Evolutionary conservation across 1,140 invertebrate species (phyloP).

Genomic region (Heterodera carotae): DNA sequence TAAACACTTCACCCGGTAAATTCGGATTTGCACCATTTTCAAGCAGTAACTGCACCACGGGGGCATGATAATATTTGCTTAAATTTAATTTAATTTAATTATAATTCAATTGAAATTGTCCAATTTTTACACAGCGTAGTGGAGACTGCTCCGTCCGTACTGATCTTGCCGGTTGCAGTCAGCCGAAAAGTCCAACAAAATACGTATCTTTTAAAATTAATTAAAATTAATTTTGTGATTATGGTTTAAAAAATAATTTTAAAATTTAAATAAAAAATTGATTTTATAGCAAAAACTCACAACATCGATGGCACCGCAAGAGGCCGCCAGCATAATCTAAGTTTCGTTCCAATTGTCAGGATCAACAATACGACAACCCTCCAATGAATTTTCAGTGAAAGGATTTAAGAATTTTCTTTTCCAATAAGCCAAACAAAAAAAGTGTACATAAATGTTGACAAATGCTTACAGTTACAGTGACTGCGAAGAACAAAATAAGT

Average conservation of each 20-base stretch:
- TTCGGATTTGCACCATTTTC: slow-evolving; percentile 26
- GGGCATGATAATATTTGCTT: slow-evolving; percentile 28
- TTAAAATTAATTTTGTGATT: too few relatives aligned
- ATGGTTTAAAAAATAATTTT: too few relatives aligned
- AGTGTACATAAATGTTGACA: too few relatives aligned
- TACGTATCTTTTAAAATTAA: slow-evolving; percentile 21
- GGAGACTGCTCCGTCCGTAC: slow-evolving; percentile 27
- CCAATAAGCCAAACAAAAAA: too few relatives aligned
- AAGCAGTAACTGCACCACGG: slow-evolving; percentile 25
- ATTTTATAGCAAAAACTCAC: background rate
- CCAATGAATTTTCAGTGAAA: too few relatives aligned
- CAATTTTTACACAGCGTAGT: slow-evolving; percentile 26
- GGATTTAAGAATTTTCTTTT: too few relatives aligned
- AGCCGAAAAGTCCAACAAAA: slow-evolving; percentile 24
- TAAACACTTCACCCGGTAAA: slow-evolving; percentile 17
- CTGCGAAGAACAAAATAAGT: too few relatives aligned
- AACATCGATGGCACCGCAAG: slow-evolving; percentile 20
- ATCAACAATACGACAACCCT: too few relatives aligned
- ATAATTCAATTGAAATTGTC: too few relatives aligned
- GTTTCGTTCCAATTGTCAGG: too few relatives aligned
- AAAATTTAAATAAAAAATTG: too few relatives aligned
- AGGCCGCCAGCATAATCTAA: slow-evolving; percentile 24
- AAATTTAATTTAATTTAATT: slow-evolving; percentile 1
- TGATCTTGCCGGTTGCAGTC: slow-evolving; percentile 18
- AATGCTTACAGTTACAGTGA: too few relatives aligned